Conservation (phyloP, 2,113 vertebrate species). For the Hystrix cristata region DNA sequence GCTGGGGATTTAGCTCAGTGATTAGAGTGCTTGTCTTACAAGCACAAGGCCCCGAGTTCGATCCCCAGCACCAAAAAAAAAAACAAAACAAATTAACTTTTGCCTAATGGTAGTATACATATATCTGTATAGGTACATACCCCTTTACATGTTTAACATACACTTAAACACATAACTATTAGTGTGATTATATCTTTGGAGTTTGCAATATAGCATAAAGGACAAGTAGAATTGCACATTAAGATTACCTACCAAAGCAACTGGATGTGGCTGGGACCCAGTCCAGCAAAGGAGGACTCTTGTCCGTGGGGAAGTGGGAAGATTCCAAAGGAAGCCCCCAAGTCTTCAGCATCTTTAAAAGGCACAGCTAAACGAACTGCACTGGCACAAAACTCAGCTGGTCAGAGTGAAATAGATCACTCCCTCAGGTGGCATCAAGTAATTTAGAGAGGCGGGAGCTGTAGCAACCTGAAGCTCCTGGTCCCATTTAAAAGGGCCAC, state of each 20-base stretch:
- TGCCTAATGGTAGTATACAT: conserved; percentile 43
- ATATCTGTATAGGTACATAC: conserved; percentile 53
- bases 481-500: neutral
- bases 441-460: neutral
- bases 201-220: conserved; percentile 74
- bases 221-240: conserved; percentile 71
- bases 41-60: too few species aligned
- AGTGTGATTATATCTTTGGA: conserved; percentile 71
- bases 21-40: too few species aligned
- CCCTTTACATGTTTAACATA: conserved; percentile 14
- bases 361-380: neutral
- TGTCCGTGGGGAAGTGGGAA: neutral
- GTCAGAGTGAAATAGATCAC: neutral
- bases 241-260: conserved; percentile 75
- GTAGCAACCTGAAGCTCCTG: neutral
- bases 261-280: conserved; percentile 9
- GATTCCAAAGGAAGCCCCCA: neutral
- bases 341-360: neutral
- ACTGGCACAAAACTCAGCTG: neutral
- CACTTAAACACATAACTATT: conserved; percentile 58
- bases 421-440: neutral
- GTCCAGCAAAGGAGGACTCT: neutral
- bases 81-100: conserved; percentile 72
- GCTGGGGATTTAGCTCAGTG: too few species aligned
- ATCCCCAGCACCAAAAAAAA: too few species aligned